A percentile compares a stretch with the other conserved stretches of the same genome.
These are phyloP conservation scores for Idaea dimidiata DNA, from an alignment of 2,888 invertebrate species.

Conservation along the genomic window DNA sequence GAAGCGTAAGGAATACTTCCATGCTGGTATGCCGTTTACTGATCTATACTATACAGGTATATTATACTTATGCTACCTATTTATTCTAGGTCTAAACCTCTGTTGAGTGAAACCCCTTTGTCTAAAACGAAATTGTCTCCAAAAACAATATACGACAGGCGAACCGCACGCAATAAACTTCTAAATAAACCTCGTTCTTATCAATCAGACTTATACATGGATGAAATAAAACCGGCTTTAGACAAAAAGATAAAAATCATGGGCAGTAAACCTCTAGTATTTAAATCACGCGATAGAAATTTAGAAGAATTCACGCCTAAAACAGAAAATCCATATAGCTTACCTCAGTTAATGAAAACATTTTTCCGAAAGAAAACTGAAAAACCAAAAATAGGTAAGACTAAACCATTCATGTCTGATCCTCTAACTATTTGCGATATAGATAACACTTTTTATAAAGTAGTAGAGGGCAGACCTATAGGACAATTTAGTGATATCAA, in stretches of 20 bases:
- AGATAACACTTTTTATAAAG: conserved; percentile 39
- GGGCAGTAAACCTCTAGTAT: not conserved
- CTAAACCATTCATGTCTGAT: conserved; percentile 33
- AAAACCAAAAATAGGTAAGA: conserved; percentile 22
- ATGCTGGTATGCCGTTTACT: no score
- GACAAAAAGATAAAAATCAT: not conserved
- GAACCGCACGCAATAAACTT: not conserved
- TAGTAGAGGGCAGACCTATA: conserved; percentile 42
- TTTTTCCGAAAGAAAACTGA: conserved; percentile 24
- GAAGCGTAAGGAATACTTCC: no score
- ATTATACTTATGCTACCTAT: no score
- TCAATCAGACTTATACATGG: not conserved
- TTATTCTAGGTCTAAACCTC: no score
- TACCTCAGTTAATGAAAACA: conserved; percentile 27
- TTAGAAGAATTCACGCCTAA: not conserved
- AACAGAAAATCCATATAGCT: conserved; percentile 32
- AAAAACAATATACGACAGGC: not conserved
- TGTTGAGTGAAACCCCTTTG: no score
- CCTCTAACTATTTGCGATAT: conserved; percentile 38
- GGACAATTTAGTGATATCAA: conserved; percentile 37
- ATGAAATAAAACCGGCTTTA: not conserved
- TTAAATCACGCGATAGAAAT: not conserved
- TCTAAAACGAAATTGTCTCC: not conserved
- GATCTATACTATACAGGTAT: no score
- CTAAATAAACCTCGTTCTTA: not conserved